Conservation (phyloP, 2,797 vertebrate species). For the Rhinella marina region DNA sequence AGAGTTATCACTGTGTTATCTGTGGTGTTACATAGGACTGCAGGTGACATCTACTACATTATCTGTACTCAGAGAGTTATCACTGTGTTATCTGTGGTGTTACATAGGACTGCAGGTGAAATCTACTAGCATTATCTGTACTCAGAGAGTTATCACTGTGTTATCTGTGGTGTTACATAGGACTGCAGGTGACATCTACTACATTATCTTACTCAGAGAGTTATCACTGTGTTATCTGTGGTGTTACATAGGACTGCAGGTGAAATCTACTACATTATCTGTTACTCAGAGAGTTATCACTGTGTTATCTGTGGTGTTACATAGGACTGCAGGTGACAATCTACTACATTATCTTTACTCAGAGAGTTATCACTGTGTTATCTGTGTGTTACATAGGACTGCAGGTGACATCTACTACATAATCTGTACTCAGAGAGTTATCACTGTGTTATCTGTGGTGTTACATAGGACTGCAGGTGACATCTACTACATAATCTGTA, state of each 20-base stretch:
- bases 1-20: background rate
- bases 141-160: too few species aligned
- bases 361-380: background rate
- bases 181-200: too few species aligned
- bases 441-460: background rate
- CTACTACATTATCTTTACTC: too few species aligned
- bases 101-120: background rate
- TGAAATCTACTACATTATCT: too few species aligned
- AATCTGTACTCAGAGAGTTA: too few species aligned
- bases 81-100: background rate
- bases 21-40: background rate
- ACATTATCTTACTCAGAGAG: too few species aligned
- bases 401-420: background rate
- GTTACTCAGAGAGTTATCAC: background rate
- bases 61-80: too few species aligned
- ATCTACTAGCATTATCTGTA: too few species aligned
- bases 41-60: background rate
- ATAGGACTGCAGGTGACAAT: background rate
- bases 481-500: too few species aligned
- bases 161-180: too few species aligned
- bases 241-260: background rate
- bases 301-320: background rate
- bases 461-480: background rate
- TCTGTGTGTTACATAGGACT: background rate
- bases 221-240: background rate